Evolutionary conservation across 1,140 invertebrate species (phyloP).

Genomic region (Achatina immaculata): DNA sequence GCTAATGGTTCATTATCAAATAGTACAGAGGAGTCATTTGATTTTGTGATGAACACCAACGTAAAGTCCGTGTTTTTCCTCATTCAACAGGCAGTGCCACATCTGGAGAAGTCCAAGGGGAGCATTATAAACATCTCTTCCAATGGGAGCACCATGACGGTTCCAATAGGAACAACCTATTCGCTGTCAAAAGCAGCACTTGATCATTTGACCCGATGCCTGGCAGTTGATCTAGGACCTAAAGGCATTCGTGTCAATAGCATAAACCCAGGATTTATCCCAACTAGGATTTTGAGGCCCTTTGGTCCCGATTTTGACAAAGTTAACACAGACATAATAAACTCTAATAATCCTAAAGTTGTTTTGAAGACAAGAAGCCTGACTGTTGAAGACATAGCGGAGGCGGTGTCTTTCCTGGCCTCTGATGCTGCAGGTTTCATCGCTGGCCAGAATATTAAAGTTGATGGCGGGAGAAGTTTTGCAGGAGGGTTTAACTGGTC

Average conservation of each 20-base stretch:
- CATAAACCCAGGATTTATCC: too few species aligned
- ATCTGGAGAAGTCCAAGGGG: neutral
- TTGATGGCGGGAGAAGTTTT: too few species aligned
- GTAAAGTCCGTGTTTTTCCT: slow-evolving; percentile 3
- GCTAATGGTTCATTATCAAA: neutral
- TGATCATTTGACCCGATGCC: neutral
- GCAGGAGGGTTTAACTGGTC: neutral
- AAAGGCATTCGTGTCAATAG: too few species aligned
- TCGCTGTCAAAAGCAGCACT: neutral
- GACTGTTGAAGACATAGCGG: too few species aligned
- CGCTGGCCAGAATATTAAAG: too few species aligned
- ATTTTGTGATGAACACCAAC: neutral
- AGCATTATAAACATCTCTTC: neutral
- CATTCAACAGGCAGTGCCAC: neutral
- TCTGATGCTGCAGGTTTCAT: too few species aligned
- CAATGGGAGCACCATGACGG: neutral
- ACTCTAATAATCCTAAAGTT: neutral
- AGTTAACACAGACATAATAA: neutral
- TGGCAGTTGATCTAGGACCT: neutral
- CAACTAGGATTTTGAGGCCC: too few species aligned
- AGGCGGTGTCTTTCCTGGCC: too few species aligned
- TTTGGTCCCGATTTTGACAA: neutral
- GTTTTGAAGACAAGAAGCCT: too few species aligned
- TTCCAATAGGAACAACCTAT: neutral
- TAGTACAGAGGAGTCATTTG: neutral